These are phyloP conservation scores for Drosophila paulistorum DNA, from an alignment of 1,140 invertebrate species.

Conservation along the genomic window DNA sequence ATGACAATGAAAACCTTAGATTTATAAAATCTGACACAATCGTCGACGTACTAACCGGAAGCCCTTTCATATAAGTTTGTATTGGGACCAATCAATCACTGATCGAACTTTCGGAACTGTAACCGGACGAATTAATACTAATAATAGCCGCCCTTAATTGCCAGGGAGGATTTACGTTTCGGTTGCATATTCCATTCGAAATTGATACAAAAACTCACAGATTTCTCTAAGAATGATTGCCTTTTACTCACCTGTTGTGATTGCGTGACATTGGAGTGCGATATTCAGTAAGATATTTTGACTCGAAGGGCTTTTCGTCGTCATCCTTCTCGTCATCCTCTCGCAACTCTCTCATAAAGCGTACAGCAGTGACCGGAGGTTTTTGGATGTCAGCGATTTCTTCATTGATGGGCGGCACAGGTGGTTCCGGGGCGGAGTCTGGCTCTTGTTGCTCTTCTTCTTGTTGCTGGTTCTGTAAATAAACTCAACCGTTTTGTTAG, in stretches of 20 bases:
- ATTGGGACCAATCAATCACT: no score
- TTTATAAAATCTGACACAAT: no score
- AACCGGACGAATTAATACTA: no score
- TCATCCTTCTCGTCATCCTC: constrained; percentile 2
- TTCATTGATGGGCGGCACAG: not conserved
- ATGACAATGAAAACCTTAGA: no score
- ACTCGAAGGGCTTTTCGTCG: not conserved
- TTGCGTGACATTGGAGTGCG: constrained; percentile 58
- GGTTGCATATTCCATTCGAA: not conserved
- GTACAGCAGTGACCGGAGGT: constrained; percentile 23
- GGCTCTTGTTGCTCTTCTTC: not conserved
- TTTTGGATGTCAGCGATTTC: not conserved
- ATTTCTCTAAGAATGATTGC: not conserved
- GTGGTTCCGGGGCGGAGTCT: not conserved
- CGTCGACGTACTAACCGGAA: no score
- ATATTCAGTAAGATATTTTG: constrained; percentile 36
- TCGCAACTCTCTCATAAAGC: constrained; percentile 46
- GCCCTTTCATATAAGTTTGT: no score
- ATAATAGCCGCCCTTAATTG: no score
- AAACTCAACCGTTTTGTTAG: constrained; percentile 74
- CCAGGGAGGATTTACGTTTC: not conserved
- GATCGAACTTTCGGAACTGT: no score
- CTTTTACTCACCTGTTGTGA: constrained; percentile 58
- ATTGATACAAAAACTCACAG: not conserved
- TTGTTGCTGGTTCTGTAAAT: constrained; percentile 53